Percentiles rank a stretch among this genome's conserved stretches.
Conservation (phyloP, 2,113 vertebrate species). For the Cettia cetti region DNA sequence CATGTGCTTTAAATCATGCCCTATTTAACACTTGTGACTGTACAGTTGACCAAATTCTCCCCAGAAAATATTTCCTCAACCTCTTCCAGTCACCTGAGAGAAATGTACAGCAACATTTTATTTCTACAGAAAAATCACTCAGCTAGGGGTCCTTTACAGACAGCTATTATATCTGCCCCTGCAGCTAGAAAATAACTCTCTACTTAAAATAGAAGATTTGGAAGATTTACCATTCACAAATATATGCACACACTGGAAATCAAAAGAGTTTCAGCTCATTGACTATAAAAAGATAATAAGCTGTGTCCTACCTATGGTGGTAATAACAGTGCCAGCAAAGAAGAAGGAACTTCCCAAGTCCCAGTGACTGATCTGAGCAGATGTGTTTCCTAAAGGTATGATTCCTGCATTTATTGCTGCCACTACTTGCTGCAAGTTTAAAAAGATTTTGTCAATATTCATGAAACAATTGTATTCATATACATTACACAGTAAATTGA, state of each 20-base stretch:
- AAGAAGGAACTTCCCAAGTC: conserved; percentile 99
- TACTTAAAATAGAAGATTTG: background rate
- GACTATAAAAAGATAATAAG: conserved; percentile 60
- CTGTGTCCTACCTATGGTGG: conserved; percentile 92
- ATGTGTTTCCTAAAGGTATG: conserved; percentile 89
- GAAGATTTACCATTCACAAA: background rate
- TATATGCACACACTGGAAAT: conserved; percentile 24
- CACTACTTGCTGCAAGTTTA: conserved; percentile 92
- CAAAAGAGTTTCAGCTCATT: conserved; percentile 39
- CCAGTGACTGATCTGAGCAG: conserved; percentile 96
- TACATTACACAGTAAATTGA: conserved; percentile 5
- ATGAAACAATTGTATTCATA: conserved; percentile 31
- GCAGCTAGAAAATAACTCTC: background rate
- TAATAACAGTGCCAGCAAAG: conserved; percentile 99
- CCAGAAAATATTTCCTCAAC: background rate
- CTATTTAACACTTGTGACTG: conserved; percentile 33
- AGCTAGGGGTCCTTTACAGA: background rate
- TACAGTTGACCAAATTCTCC: background rate
- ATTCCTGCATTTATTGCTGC: conserved; percentile 93
- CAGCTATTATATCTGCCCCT: background rate
- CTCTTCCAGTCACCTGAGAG: background rate
- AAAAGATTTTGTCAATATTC: conserved; percentile 76
- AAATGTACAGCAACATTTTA: background rate
- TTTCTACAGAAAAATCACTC: background rate
- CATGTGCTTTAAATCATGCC: conserved; percentile 15